Evolutionary conservation across 2,113 vertebrate genomes (phyloP), one percentile per base, ranked within the genome.

Genomic region (Oenanthe melanoleuca): DNA sequence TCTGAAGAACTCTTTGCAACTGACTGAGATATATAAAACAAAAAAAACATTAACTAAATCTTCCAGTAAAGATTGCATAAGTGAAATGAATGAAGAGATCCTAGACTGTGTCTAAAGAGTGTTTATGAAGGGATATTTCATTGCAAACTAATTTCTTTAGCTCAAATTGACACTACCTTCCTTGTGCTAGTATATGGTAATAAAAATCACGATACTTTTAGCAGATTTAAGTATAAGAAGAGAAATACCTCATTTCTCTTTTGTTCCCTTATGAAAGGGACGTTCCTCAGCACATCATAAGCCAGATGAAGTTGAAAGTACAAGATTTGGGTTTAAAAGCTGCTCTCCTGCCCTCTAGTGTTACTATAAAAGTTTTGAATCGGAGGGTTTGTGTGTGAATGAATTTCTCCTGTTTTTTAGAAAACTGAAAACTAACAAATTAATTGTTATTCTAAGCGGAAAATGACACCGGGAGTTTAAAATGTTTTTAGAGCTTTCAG

Each of bases 281-380:
- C 3, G 1, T 53, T 89, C 15, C 19, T 71, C 3, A 3, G 20
- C 29, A 15, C 12, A 21, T 9, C 25, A 20, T 70, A 20, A 61
- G 5, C 22, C 31, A 21, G 44, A 11, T 60, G 14, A 70, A 24
- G 11, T 38, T 59, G 12, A 57, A 75, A 50, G 26, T 15, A 33
- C 11, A 10, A 55, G 18, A 31, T 11, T 57, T 59, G 4, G 8
- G 6, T 70, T 61, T 70, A 86, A 70, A 86, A 88, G 47, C 49
- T 50, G 59, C 47, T 96, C 55, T 96, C 67, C 75, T 93, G 95
- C 92, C 94, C 90, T 83, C 95, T 97, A 80, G 75, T 71, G 95
- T 83, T 73, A 28, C 24, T 50, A 37, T 61, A 19, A 38, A 50
- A 28, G 42, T 80, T 67, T 73, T 1, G 1, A 72, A 55, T 44